Base-by-base conservation (phyloP, 2,113 vertebrate genomes). In the Calonectris borealis region DNA sequence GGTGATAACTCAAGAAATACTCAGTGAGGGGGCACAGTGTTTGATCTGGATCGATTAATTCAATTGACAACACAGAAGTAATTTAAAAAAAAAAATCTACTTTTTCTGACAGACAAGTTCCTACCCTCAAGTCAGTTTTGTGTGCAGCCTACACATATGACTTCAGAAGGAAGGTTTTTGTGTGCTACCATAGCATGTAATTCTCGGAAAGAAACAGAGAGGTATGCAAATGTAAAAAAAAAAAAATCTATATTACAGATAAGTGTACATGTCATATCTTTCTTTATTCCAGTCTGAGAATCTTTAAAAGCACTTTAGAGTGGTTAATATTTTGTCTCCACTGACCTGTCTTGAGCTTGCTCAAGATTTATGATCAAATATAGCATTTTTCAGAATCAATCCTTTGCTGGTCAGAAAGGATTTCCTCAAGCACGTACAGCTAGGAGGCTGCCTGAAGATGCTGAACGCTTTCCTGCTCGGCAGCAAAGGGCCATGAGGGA, bases 251-350 rank as follows among this genome's bases (percentile, higher is more conserved):
- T 90, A 62, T 73, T 90, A 65, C 19, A 51, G 27, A 32, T 70
- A 80, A 48, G 4, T 32, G 19, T 49, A 29, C 7, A 17, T 64
- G 49, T 42, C 40, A 44, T 55, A 55, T 54, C 51, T 88, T 91
- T 73, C 38, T 87, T 65, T 85, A 83, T 86, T 83, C 40, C 17
- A 21, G 13, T 34, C 76, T 90, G 38, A 57, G 78, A 83, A 76
- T 73, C 71, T 88, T 83, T 90, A 73, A 94, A 96, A 96, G 42
- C n/a, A 83, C 46, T 92, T 96, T n/a, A 31, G 12, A 75, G 51
- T 42, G 32, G 40, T 78, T 90, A 88, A 71, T 90, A 69, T 73
- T 96, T 96, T 91, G 40, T 86, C 64, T 94, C 18, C 16, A 49
- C 21, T 88, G 83, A 68, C 38, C 31, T 68, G n/a, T 78, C 60